Percentiles rank a stretch among this genome's conserved stretches.
Evolutionary conservation across 2,113 vertebrate genomes (phyloP).

Genomic region (Lasiurus borealis): DNA sequence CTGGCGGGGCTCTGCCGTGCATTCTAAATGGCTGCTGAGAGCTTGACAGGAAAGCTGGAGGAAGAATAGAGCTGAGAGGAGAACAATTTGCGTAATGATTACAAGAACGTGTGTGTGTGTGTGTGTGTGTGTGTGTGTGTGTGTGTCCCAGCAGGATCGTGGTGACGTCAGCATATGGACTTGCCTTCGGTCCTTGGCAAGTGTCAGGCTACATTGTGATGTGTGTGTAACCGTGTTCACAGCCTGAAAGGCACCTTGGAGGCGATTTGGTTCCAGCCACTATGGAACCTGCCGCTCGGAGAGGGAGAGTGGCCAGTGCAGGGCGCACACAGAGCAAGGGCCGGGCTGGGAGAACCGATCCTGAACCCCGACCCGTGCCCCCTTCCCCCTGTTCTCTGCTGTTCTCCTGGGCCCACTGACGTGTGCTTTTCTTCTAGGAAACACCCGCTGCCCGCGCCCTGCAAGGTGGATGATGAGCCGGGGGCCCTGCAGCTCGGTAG

Average conservation of each 20-base stretch:
- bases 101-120: not conserved
- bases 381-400: not conserved
- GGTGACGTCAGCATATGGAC: not conserved
- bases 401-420: not conserved
- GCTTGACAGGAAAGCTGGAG: not conserved
- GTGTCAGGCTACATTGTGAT: not conserved
- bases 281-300: not conserved
- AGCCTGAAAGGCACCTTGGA: not conserved
- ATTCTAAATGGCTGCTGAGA: not conserved
- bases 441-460: constrained; percentile 71
- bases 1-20: not conserved
- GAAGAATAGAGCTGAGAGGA: not conserved
- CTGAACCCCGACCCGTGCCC: fast-evolving
- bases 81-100: not conserved
- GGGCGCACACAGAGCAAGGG: fast-evolving
- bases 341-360: not conserved
- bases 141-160: not conserved
- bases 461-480: constrained; percentile 74
- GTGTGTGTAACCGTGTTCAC: not conserved
- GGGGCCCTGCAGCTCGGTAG: constrained; percentile 90
- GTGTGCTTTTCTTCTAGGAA: constrained; percentile 83
- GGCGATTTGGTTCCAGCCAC: too few species aligned
- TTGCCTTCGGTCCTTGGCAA: not conserved
- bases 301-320: too few species aligned
- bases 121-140: too few species aligned